Evolutionary conservation across 2,797 vertebrate genomes (phyloP).

Genomic region (Mormyrus proboscirostris): DNA sequence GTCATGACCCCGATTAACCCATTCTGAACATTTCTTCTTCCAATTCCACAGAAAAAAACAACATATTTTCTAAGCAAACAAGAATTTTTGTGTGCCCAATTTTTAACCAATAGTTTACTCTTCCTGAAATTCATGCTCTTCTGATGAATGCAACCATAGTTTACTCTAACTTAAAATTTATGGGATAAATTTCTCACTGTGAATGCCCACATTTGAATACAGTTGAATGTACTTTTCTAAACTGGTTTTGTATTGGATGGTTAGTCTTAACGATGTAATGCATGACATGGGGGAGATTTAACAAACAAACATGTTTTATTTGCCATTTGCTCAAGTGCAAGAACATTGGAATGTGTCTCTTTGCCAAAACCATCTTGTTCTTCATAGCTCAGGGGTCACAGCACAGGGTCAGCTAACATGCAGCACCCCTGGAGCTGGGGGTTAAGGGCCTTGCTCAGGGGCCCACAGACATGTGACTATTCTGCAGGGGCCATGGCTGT

Average conservation of each 20-base stretch:
- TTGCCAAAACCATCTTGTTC: neutral
- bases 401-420: neutral
- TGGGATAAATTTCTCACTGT: neutral
- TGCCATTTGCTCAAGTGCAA: neutral
- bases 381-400: neutral
- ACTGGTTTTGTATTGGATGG: neutral
- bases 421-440: neutral
- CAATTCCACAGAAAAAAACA: neutral
- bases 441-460: neutral
- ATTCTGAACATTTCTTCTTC: neutral
- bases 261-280: neutral
- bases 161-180: neutral
- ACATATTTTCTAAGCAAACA: neutral
- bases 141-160: neutral
- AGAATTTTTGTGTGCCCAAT: neutral
- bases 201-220: neutral
- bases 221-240: neutral
- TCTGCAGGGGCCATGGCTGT: neutral
- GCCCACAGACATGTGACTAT: neutral
- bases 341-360: neutral
- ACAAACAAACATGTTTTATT: neutral
- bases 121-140: neutral
- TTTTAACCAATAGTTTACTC: neutral
- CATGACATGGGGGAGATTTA: neutral
- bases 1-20: slow-evolving; percentile 44